These are phyloP conservation scores for Chloroceryle aenea DNA, from an alignment of 2,113 vertebrate genomes.

Conservation along the genomic window DNA sequence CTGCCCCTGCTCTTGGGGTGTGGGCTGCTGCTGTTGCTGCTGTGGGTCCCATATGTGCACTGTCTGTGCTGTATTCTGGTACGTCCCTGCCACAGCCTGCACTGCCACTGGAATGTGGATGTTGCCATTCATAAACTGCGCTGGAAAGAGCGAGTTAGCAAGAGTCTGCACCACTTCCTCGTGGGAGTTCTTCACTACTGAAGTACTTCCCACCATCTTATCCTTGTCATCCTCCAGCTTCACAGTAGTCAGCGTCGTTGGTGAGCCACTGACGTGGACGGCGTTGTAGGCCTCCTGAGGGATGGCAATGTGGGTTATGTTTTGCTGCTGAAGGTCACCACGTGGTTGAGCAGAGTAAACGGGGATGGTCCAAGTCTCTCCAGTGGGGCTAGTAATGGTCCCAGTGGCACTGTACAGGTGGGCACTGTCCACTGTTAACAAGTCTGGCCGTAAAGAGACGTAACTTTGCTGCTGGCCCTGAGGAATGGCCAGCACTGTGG, in stretches of 20 bases:
- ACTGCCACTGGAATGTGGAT: constrained; percentile 99
- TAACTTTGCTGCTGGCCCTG: constrained; percentile 97
- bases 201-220: constrained; percentile 86
- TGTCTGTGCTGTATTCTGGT: constrained; percentile 91
- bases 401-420: constrained; percentile 97
- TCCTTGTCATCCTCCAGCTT: constrained; percentile 93
- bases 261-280: constrained; percentile 88
- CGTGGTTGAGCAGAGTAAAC: constrained; percentile 91
- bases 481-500: constrained; percentile 95
- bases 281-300: constrained; percentile 96
- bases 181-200: constrained; percentile 85
- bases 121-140: constrained; percentile 99
- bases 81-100: constrained; percentile 94
- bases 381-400: constrained; percentile 97
- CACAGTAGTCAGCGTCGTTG: constrained; percentile 80
- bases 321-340: constrained; percentile 92
- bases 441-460: constrained; percentile 93
- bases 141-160: constrained; percentile 92
- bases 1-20: constrained; percentile 88
- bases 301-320: constrained; percentile 96
- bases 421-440: constrained; percentile 97
- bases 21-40: constrained; percentile 88
- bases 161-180: constrained; percentile 98
- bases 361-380: constrained; percentile 99
- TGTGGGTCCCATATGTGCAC: constrained; percentile 99